Evolutionary conservation across 2,888 invertebrate species (phyloP), one percentile per base, ranked within the genome.

Genomic region (Junonia oenone): DNA sequence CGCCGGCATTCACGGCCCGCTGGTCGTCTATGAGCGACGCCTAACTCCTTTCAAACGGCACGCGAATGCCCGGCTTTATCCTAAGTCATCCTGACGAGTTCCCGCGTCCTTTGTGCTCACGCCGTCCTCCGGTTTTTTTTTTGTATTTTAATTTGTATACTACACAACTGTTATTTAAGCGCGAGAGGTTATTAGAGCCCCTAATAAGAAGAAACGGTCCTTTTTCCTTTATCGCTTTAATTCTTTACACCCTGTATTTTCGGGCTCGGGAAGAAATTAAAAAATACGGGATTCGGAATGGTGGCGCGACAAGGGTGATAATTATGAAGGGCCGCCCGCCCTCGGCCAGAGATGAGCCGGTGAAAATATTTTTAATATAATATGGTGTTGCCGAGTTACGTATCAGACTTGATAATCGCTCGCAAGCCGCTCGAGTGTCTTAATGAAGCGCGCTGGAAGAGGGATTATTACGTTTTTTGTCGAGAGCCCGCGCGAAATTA

Each of bases 321-420:
- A 83, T 87, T 80, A 84, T 76, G 75, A 76, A 71, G 71, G 65
- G 63, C 66, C 53, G 61, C 27, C 65, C 61, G 60, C 73, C 68
- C 70, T 73, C 73, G 76, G 78, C 75, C 76, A 74, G 71, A 75
- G 72, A 78, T 71, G 76, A 78, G 73, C 65, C 68, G 66, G 68
- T 66, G 74, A 75, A 77, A 80, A 76, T 73, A 73, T 74, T 71
- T 76, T 80, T 76, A 80, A 77, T 79, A 76, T 40, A 81, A 81
- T 80, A 79, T 78, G 76, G 75, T 79, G 80, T 79, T 78, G 75
- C 76, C 73, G 55, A 59, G 65, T 64, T 77, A 81, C 78, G 81
- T 83, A 84, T 85, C 81, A 71, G 68, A 65, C 71, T 72, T 74
- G 81, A 81, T 87, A 86, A 87, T 85, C 83, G 76, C 78, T 68